Evolutionary conservation across 2,888 invertebrate species (phyloP), one percentile per base, ranked within the genome.

Genomic region (Eilema sororculum): DNA sequence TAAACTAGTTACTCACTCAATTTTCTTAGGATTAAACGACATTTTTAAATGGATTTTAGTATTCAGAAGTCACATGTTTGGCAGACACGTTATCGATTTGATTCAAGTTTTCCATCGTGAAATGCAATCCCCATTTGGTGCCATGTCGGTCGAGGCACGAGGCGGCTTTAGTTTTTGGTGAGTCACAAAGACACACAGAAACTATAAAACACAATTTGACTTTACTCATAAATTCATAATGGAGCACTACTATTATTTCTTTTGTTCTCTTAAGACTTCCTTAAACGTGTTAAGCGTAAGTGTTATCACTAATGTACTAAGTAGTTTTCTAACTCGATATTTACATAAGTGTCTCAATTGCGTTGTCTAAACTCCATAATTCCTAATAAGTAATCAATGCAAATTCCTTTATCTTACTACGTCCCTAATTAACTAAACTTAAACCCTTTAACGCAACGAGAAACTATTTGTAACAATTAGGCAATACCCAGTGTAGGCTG

Each of bases 71-170:
- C 64, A 62, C 62, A 65, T 67, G 71, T 75, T 69, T 64, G 57
- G 67, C 67, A 75, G 71, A 72, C 71, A 63, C 72, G 67, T 73
- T 77, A 85, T 86, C 74, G 87, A 82, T 85, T 84, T 82, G 79
- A 74, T 83, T 86, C 78, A 78, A 77, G 78, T 83, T 83, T 82
- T 77, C 81, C 81, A 83, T 84, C 86, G 78, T 86, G 86, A 87
- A 89, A 90, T 91, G 91, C 88, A 91, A 85, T 88, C 81, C 85
- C 82, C 84, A 79, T 78, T 81, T 84, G 87, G 91, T 91, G 86
- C 88, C 91, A 88, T 80, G 88, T 85, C 86, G 90, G 85, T 82
- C 86, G 85, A 84, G 91, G 91, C 88, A 91, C 91, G 82, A 78
- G 74, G 71, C 69, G 74, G 79, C 78, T 74, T 72, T 77, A 72